Evolutionary conservation across 2,797 vertebrate species (phyloP), one percentile per base, ranked within the genome.

Genomic region (Acrossocheilus fasciatus): DNA sequence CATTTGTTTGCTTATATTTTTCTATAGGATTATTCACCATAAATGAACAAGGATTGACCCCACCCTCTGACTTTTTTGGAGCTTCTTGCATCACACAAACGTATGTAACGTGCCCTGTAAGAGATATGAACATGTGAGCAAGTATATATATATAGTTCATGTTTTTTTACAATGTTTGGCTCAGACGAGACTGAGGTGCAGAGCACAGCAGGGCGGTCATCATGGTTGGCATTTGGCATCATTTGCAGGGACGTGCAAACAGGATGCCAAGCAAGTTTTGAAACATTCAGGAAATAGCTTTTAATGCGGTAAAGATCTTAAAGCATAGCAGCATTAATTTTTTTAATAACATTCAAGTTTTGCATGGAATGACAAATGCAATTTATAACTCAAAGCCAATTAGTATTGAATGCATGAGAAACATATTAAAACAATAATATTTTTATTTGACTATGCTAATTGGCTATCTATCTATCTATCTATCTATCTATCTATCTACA

Each of bases 101-200:
- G 52, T 47, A 11, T 70, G 11, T 39, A 41, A 64, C 23, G 4
- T 11, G 7, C 39, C 34, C 39, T 41, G 45, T 68, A 52, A 41
- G 59, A 17, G 20, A 54, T 30, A 54, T 4, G 30, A 26, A 34
- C 75, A n/a, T 47, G 50, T 54, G 66, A 79, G 76, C 50, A 23
- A 23, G 76, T 79, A 20, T 85, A 84, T 84, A 84, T 84, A 85
- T 52, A 85, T 57, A 85, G 73, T 23, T n/a, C 52, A 47, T 10
- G 76, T 47, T 72, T 59, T 8, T 59, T n/a, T 43, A 72, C 66
- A 26, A 20, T 73, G 26, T 79, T 72, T 79, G 84, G 77, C 77
- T 86, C 57, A 9, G 26, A 74, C 70, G 9, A 62, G 57, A 50
- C 52, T 76, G 57, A 84, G 72, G 57, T 66, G 39, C 39, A 41